phyloP scores from a whole-genome alignment of 2,113 vertebrate genomes.

The Cervus canadensis region DNA sequence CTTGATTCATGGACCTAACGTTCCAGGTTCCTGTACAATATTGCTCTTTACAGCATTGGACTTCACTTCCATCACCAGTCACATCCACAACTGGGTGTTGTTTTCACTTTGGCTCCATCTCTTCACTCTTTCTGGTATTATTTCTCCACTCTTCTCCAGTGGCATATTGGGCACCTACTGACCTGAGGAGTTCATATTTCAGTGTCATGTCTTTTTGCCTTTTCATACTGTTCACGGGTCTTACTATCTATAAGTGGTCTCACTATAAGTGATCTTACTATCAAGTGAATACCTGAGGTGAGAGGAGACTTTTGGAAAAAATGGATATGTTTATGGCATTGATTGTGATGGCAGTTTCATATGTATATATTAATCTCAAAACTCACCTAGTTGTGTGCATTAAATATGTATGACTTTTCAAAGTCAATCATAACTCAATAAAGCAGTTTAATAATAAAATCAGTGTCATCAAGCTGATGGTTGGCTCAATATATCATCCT shows the following conservation, averaged over 20 bases:
- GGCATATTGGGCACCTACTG: background rate
- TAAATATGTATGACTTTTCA: background rate
- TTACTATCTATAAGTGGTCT: background rate
- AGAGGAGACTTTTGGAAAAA: background rate
- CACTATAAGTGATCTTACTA: background rate
- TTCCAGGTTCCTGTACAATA: background rate
- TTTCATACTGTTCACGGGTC: background rate
- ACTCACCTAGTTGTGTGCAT: background rate
- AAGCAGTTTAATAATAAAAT: background rate
- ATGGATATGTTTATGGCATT: background rate
- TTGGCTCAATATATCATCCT: background rate
- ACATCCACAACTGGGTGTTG: accelerated
- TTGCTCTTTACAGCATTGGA: accelerated
- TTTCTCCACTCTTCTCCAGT: background rate
- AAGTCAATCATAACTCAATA: background rate
- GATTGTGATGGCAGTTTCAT: background rate
- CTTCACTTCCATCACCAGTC: background rate
- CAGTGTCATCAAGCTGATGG: background rate
- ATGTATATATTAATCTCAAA: background rate
- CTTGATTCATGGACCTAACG: background rate
- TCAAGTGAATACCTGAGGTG: background rate
- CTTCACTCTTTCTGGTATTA: background rate
- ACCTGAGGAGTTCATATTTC: background rate
- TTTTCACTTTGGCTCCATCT: background rate
- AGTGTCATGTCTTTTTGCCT: background rate